These are phyloP conservation scores for Nomada hirtipes DNA, from an alignment of 2,888 invertebrate species.

Conservation along the genomic window DNA sequence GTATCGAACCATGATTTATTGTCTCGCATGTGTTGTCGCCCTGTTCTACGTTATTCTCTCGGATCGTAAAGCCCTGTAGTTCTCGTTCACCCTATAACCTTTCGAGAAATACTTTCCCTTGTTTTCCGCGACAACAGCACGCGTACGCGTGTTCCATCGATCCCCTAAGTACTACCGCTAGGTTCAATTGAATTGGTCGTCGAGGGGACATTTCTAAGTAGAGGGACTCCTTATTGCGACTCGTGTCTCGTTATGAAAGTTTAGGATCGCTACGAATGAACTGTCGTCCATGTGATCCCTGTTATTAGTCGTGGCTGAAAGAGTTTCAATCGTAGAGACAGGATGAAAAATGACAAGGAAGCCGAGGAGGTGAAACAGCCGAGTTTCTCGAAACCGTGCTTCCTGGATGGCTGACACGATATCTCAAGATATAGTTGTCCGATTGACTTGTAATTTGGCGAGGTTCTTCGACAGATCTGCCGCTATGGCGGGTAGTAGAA, in stretches of 20 bases:
- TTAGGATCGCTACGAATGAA: neutral
- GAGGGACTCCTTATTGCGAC: neutral
- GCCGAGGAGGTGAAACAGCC: no score
- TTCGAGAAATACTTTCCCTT: conserved; percentile 45
- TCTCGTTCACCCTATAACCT: conserved; percentile 59
- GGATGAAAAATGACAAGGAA: no score
- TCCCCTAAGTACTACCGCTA: neutral
- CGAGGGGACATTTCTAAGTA: neutral
- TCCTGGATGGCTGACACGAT: no score
- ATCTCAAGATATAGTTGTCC: no score
- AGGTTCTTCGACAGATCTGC: no score
- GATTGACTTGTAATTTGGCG: no score
- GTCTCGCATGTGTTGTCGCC: conserved; percentile 49
- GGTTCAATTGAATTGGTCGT: conserved; percentile 16
- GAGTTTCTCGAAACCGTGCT: no score
- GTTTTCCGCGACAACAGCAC: conserved; percentile 10
- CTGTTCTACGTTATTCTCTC: conserved; percentile 48
- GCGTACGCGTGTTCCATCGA: neutral
- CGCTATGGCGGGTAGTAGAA: no score
- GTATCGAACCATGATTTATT: conserved; percentile 52
- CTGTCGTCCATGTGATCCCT: neutral
- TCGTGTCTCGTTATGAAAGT: neutral
- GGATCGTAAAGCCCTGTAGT: conserved; percentile 42
- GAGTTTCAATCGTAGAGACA: no score
- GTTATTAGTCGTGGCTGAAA: neutral